A percentile compares a stretch with the other conserved stretches of the same genome.
Conservation (phyloP, 1,140 invertebrate species). For the Penaeus chinensis region DNA sequence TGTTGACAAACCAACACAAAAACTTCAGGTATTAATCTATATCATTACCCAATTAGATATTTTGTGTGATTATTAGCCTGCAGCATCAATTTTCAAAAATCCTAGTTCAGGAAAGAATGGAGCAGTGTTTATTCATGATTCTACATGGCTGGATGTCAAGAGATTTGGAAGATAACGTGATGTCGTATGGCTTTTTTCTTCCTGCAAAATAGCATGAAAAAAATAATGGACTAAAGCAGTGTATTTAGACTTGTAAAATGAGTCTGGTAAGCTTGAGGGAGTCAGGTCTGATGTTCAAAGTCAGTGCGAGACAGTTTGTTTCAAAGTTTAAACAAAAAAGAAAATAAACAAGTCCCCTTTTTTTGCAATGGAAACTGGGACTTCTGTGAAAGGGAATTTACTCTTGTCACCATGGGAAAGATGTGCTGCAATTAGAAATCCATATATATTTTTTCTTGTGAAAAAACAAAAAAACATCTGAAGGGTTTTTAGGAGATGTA, state of each 20-base stretch:
- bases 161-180: conserved; percentile 45
- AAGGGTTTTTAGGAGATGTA: conserved; percentile 2
- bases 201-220: conserved; percentile 57
- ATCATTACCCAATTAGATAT: conserved; percentile 60
- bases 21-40: conserved; percentile 43
- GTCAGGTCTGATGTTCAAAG: conserved; percentile 27
- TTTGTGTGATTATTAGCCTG: conserved; percentile 60
- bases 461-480: not conserved
- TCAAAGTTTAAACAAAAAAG: conserved; percentile 3
- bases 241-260: conserved; percentile 40
- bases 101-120: conserved; percentile 47
- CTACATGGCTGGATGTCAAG: conserved; percentile 38
- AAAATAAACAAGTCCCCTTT: not conserved
- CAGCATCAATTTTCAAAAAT: conserved; percentile 59
- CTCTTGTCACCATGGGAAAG: conserved; percentile 12
- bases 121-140: conserved; percentile 37
- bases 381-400: not conserved
- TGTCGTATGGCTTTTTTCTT: conserved; percentile 58
- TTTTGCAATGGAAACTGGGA: too few species aligned
- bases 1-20: not conserved
- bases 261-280: conserved; percentile 29
- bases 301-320: not conserved
- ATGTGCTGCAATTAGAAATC: conserved; percentile 1
- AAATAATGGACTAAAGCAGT: conserved; percentile 53
- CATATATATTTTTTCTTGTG: conserved; percentile 14